Base-by-base conservation (phyloP, 1,140 invertebrate genomes). In the Anagrus nilaparvatae region DNA sequence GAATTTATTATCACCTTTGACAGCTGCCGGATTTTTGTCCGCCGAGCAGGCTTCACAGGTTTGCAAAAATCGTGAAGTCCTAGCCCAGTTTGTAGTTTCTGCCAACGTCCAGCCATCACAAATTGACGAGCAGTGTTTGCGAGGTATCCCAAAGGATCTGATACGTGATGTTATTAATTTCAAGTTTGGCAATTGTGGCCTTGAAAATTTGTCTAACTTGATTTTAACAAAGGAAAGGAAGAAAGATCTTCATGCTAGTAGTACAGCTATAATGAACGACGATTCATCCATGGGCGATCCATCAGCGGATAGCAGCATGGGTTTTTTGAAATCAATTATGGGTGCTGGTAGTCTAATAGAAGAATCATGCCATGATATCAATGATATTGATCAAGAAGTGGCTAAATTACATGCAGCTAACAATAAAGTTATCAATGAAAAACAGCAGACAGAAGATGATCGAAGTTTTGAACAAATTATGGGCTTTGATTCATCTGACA, bases 251-350 rank as follows among this genome's bases (percentile, higher is more conserved):
- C 31, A 49, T 37, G 33, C 32, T 28, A 43, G 29, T 35, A 42
- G 48, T 25, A 47, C 50, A 41, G 51, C 54, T 64, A 71, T 71
- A 63, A 72, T 71, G 68, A 70, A 60, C 61, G 61, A 61, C 50
- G n/a, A n/a, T n/a, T 58, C 67, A 71, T 72, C 69, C 71, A 80
- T 79, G 76, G 77, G 75, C 65, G 77, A 78, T 58, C 71, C 76
- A 62, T n/a, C n/a, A n/a, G 59, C 64, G 49, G 64, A 72, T 58
- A 75, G 74, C n/a, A n/a, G n/a, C 53, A 82, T 82, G 79, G 79
- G 80, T 52, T 70, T 70, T 49, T 50, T 63, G 40, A 68, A 66
- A 59, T 57, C 58, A 33, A 53, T 41, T 23, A 46, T 40, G 44
- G 46, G 31, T 40, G 76, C 18, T 65, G 70, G 44, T 55, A n/a